A percentile compares a stretch with the other conserved stretches of the same genome.
Evolutionary conservation across 2,888 invertebrate species (phyloP).

Genomic region (Steinernema carpocapsae): DNA sequence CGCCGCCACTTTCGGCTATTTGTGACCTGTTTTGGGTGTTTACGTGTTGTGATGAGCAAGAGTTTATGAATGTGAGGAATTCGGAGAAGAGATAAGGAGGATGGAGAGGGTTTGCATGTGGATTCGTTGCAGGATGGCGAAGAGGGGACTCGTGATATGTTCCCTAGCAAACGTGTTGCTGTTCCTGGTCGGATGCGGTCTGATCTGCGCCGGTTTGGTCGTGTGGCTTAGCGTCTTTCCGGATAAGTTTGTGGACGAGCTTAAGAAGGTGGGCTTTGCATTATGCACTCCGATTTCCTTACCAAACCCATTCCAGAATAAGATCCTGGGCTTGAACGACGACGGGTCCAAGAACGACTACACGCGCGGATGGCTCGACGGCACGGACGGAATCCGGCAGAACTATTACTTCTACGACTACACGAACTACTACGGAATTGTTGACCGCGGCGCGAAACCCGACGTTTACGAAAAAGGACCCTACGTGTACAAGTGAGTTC

Average conservation of each 20-base stretch:
- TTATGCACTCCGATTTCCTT: not conserved
- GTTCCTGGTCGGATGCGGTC: conserved; percentile 47
- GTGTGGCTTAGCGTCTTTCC: conserved; percentile 52
- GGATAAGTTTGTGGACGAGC: conserved; percentile 44
- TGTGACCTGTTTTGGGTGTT: not conserved
- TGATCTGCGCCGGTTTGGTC: conserved; percentile 54
- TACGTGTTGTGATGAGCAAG: not conserved
- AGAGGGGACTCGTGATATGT: conserved; percentile 35
- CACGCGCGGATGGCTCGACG: conserved; percentile 40
- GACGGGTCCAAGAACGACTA: conserved; percentile 56
- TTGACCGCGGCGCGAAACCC: conserved; percentile 55
- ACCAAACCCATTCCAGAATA: conserved; percentile 40
- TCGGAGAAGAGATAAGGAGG: too few relatives aligned
- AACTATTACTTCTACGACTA: conserved; percentile 50
- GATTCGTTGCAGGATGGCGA: conserved; percentile 29
- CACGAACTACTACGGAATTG: conserved; percentile 54
- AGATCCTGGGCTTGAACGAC: conserved; percentile 51
- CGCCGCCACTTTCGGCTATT: not conserved
- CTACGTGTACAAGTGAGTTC: conserved; percentile 54
- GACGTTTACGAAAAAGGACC: conserved; percentile 58
- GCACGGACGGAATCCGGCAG: conserved; percentile 12
- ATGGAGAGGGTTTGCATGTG: too few relatives aligned
- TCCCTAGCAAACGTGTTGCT: conserved; percentile 37
- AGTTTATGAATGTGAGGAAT: not conserved
- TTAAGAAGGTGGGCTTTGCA: conserved; percentile 46